Conservation (phyloP, 2,113 vertebrate species). For the Macrotis lagotis region DNA sequence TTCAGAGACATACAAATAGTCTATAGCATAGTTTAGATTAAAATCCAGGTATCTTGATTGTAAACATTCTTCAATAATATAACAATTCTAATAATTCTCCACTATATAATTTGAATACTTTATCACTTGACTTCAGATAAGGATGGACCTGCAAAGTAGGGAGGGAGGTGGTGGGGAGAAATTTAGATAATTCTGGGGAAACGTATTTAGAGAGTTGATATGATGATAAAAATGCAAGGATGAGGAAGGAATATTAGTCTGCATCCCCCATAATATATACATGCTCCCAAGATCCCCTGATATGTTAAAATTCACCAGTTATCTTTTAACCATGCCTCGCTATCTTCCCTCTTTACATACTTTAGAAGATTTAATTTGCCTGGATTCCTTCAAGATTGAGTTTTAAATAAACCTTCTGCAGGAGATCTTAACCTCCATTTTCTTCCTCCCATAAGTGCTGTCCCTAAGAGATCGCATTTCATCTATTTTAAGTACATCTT, state of each 20-base stretch:
- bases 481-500: background rate
- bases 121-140: background rate
- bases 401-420: background rate
- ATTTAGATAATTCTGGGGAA: background rate
- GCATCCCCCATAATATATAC: background rate
- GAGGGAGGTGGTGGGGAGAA: background rate
- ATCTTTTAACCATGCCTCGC: background rate
- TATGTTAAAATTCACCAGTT: background rate
- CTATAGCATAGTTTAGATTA: background rate
- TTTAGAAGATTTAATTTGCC: background rate
- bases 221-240: background rate
- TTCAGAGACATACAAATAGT: background rate
- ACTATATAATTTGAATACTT: background rate
- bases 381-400: background rate
- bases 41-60: background rate
- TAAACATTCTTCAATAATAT: too few species aligned
- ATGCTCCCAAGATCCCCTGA: background rate
- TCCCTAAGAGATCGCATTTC: background rate
- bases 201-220: too few species aligned
- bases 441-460: background rate
- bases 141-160: background rate
- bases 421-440: background rate
- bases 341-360: background rate
- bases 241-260: background rate
- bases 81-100: background rate